Evolutionary conservation across 1,140 invertebrate genomes (phyloP).

Genomic region (Orchesella cincta): DNA sequence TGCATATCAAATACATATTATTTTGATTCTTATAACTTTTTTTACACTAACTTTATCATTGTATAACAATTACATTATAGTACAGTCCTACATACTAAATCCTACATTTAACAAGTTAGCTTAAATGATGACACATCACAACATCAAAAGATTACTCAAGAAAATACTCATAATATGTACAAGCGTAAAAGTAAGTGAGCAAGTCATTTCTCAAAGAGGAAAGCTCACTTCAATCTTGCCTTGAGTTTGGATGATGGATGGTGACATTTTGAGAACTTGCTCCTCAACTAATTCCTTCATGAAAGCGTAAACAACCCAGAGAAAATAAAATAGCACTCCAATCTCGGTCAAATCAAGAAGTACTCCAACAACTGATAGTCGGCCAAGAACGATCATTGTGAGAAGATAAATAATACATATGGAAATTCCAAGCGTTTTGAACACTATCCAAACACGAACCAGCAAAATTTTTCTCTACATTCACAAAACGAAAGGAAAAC

Average conservation of each 20-base stretch:
- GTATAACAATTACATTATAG: too few relatives aligned
- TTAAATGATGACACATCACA: too few relatives aligned
- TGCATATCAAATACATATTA: too few relatives aligned
- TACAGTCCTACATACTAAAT: too few relatives aligned
- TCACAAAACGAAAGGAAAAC: background rate
- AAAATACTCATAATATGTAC: too few relatives aligned
- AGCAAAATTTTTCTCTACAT: background rate
- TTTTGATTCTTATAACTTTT: too few relatives aligned
- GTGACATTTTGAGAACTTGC: slow-evolving; percentile 24
- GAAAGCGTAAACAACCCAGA: slow-evolving; percentile 41
- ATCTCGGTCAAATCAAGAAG: slow-evolving; percentile 26
- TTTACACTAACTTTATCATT: too few relatives aligned
- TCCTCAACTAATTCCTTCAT: slow-evolving; percentile 34
- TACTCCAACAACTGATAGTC: background rate
- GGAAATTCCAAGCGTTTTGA: background rate
- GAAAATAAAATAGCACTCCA: slow-evolving; percentile 31
- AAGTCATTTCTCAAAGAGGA: slow-evolving; percentile 23
- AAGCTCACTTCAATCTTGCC: slow-evolving; percentile 42
- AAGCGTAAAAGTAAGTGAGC: too few relatives aligned
- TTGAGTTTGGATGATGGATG: slow-evolving; percentile 30
- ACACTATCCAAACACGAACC: too few relatives aligned
- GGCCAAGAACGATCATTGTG: slow-evolving; percentile 1
- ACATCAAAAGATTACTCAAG: too few relatives aligned
- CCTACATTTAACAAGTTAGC: too few relatives aligned
- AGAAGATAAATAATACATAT: slow-evolving; percentile 4